Evolutionary conservation across 2,113 vertebrate genomes (phyloP).

Genomic region (Scolopax mira): DNA sequence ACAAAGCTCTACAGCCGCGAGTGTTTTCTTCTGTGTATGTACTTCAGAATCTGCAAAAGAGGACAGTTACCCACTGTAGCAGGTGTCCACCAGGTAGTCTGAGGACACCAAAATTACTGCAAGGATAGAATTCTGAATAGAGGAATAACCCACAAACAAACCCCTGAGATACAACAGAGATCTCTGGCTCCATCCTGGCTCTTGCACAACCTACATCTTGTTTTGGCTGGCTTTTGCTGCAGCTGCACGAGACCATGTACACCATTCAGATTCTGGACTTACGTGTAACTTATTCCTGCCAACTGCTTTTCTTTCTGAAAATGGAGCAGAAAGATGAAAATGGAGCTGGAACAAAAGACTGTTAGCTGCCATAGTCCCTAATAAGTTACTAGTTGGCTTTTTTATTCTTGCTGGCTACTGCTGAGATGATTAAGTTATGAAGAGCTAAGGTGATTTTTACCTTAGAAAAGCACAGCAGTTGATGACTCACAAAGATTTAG

Average conservation of each 20-base stretch:
- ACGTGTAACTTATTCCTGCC: not conserved
- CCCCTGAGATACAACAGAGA: not conserved
- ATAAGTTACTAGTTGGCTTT: not conserved
- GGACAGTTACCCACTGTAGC: not conserved
- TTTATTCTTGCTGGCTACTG: slow-evolving; percentile 29
- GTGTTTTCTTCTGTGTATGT: not conserved
- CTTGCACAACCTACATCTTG: not conserved
- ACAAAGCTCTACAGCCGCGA: not conserved
- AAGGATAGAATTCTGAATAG: not conserved
- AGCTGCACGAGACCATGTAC: not conserved
- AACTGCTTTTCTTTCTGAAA: slow-evolving; percentile 25
- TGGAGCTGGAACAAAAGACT: slow-evolving; percentile 9
- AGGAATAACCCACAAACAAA: not conserved
- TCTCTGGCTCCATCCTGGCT: slow-evolving; percentile 9
- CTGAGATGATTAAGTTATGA: slow-evolving; percentile 28
- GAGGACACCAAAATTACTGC: not conserved
- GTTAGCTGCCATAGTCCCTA: not conserved
- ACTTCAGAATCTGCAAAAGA: not conserved
- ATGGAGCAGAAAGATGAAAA: slow-evolving; percentile 16
- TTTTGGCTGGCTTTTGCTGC: slow-evolving; percentile 31
- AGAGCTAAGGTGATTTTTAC: slow-evolving; percentile 36
- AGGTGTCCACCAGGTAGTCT: not conserved
- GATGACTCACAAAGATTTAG: not conserved
- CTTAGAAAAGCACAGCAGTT: slow-evolving; percentile 9
- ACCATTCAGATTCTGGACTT: slow-evolving; percentile 24